phyloP scores from a whole-genome alignment of 2,113 vertebrate species.

The Grammomys surdaster region DNA sequence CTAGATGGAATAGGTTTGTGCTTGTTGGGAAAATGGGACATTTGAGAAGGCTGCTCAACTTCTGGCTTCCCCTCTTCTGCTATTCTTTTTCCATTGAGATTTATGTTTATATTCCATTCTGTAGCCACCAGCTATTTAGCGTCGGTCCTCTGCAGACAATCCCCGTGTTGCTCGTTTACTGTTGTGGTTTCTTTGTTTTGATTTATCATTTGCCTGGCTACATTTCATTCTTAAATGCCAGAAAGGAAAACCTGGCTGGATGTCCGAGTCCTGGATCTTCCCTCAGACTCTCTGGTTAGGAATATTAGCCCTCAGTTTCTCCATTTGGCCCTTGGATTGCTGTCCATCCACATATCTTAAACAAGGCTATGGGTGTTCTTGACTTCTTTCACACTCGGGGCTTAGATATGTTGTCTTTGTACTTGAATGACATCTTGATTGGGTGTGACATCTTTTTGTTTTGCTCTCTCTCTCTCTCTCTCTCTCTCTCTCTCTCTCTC shows the following conservation, averaged over 20 bases:
- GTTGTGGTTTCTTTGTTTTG: slow-evolving; percentile 24
- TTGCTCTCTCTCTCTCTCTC: background rate
- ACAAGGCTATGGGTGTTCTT: background rate
- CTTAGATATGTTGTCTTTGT: background rate
- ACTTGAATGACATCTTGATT: background rate
- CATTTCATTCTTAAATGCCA: slow-evolving; percentile 38
- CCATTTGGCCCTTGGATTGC: background rate
- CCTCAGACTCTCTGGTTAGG: background rate
- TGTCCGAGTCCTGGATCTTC: background rate
- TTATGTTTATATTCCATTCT: background rate
- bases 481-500: background rate
- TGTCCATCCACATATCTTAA: background rate
- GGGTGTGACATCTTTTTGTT: background rate
- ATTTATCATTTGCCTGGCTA: slow-evolving; percentile 42
- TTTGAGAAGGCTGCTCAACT: too few relatives aligned
- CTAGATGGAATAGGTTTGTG: background rate
- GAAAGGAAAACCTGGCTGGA: slow-evolving; percentile 36
- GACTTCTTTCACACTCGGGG: background rate
- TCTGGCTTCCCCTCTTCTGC: background rate
- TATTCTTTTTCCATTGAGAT: slow-evolving; percentile 7
- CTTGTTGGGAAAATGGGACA: background rate
- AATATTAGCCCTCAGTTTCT: slow-evolving; percentile 16
- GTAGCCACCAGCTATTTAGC: background rate
- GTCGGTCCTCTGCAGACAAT: background rate
- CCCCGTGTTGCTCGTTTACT: background rate